Percentiles rank a stretch among this genome's conserved stretches.
phyloP scores from a whole-genome alignment of 2,797 vertebrate genomes.

The Macropodus opercularis region DNA sequence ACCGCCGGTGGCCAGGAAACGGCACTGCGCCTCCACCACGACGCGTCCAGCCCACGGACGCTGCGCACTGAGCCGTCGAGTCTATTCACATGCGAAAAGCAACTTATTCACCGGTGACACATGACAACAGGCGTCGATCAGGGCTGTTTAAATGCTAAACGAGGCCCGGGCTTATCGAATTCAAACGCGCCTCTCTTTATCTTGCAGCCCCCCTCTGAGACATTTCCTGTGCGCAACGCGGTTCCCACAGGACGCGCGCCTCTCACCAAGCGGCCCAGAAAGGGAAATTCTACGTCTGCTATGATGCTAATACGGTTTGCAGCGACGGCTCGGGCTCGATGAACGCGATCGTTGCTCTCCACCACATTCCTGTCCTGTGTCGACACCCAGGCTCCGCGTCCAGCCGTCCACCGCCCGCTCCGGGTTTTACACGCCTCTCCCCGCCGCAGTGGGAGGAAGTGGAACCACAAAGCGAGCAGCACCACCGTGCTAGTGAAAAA shows the following conservation, averaged over 20 bases:
- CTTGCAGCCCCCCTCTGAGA: neutral
- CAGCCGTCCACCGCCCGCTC: slow-evolving; percentile 26
- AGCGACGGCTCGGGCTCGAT: too few species aligned
- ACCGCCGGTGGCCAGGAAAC: slow-evolving; percentile 38
- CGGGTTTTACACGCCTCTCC: slow-evolving; percentile 70
- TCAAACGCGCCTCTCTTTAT: neutral
- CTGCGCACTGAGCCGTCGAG: slow-evolving; percentile 3
- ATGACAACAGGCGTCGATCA: neutral
- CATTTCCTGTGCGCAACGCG: neutral
- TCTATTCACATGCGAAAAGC: neutral
- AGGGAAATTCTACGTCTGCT: rapidly evolving
- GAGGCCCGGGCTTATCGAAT: neutral
- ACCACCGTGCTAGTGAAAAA: slow-evolving; percentile 33
- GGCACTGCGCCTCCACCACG: slow-evolving; percentile 52
- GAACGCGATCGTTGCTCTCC: neutral
- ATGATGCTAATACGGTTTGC: rapidly evolving
- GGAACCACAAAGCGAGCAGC: slow-evolving; percentile 67
- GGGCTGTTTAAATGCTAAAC: neutral
- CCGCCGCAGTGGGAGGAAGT: slow-evolving; percentile 84
- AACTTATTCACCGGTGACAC: neutral
- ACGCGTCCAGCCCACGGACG: neutral
- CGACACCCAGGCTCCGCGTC: slow-evolving; percentile 31
- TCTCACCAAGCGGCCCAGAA: neutral
- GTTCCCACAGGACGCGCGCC: too few species aligned
- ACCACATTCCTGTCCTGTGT: neutral